phyloP scores from a whole-genome alignment of 2,113 vertebrate species.

The Apistogramma diplotaenia region DNA sequence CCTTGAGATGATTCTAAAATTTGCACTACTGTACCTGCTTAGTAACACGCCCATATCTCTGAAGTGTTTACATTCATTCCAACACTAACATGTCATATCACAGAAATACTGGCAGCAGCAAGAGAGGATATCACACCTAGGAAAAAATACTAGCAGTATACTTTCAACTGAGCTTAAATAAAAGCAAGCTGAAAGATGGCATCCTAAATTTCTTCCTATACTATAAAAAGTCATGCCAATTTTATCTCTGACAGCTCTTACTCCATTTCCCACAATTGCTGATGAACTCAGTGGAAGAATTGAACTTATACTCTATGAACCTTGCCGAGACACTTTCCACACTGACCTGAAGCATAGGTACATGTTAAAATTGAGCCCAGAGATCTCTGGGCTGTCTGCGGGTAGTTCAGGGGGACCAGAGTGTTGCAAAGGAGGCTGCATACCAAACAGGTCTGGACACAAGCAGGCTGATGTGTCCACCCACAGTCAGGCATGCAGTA shows the following conservation, averaged over 20 bases:
- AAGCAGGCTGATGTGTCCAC: slow-evolving; percentile 66
- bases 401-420: slow-evolving; percentile 38
- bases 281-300: slow-evolving; percentile 1
- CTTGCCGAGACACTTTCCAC: slow-evolving; percentile 21
- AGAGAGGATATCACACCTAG: slow-evolving; percentile 14
- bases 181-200: slow-evolving; percentile 29
- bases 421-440: slow-evolving; percentile 60
- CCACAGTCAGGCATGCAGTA: slow-evolving; percentile 58
- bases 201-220: slow-evolving; percentile 19
- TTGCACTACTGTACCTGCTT: neutral
- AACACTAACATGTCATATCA: slow-evolving; percentile 68
- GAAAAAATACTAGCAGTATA: slow-evolving; percentile 45
- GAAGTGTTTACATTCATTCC: slow-evolving; percentile 69
- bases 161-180: slow-evolving; percentile 7
- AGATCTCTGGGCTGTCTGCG: slow-evolving; percentile 29
- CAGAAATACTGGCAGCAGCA: slow-evolving; percentile 31
- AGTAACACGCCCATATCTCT: slow-evolving; percentile 16
- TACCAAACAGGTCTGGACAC: slow-evolving; percentile 80
- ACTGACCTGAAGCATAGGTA: neutral
- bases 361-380: slow-evolving; percentile 11
- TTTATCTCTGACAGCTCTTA: slow-evolving; percentile 8
- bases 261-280: slow-evolving; percentile 8
- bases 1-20: neutral
- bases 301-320: neutral
- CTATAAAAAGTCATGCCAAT: neutral